Evolutionary conservation across 2,888 invertebrate genomes (phyloP).

Genomic region (Lapara coniferarum): DNA sequence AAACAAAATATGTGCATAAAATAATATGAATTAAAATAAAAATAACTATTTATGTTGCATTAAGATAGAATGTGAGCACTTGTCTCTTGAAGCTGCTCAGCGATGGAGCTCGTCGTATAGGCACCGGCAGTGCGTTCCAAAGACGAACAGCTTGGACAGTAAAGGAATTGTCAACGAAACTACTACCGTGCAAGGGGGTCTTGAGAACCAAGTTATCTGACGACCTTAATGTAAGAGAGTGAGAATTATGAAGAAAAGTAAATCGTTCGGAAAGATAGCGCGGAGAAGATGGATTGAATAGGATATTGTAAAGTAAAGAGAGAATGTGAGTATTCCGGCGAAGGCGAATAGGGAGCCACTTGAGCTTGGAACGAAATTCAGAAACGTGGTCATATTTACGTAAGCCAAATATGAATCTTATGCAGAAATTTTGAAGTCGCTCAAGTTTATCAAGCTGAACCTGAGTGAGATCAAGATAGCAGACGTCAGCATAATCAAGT

Average conservation of each 20-base stretch:
- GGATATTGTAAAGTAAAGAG: no score
- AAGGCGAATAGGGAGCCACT: not conserved
- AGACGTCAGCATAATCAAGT: no score
- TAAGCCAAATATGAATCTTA: conserved; percentile 24
- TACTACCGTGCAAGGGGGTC: not conserved
- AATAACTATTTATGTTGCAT: no score
- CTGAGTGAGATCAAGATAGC: not conserved
- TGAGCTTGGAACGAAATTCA: not conserved
- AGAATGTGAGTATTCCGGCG: not conserved
- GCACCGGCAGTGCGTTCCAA: no score
- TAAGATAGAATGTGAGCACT: no score
- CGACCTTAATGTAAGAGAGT: not conserved
- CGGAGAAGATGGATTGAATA: no score
- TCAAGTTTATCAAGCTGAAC: conserved; percentile 22
- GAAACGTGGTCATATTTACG: conserved; percentile 22
- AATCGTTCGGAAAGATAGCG: not conserved
- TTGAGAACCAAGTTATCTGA: not conserved
- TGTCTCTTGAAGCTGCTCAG: no score
- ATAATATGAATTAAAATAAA: no score
- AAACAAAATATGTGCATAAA: no score
- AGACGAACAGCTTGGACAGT: no score
- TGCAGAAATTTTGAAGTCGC: conserved; percentile 21
- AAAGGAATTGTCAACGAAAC: no score
- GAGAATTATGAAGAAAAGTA: not conserved
- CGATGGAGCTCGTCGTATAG: no score